Evolutionary conservation across 2,888 invertebrate species (phyloP).

Genomic region (Caprella mutica): DNA sequence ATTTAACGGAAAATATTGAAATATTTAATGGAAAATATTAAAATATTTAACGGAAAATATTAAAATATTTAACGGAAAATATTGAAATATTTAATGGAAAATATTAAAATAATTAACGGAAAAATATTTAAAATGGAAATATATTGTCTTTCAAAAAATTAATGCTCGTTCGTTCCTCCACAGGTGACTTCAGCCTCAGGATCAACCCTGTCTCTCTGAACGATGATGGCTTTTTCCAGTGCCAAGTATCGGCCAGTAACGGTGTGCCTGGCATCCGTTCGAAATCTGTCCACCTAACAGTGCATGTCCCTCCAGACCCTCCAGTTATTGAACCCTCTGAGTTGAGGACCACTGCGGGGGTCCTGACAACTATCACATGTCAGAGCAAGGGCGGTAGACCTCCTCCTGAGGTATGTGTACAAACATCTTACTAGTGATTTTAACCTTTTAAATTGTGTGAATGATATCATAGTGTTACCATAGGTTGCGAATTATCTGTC

Average conservation of each 20-base stretch:
- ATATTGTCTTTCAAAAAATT: no score
- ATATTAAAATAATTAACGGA: no score
- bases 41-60: no score
- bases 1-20: no score
- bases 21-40: no score
- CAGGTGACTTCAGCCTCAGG: conserved; percentile 83
- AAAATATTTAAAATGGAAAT: no score
- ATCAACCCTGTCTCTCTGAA: conserved; percentile 79
- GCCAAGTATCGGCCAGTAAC: conserved; percentile 71
- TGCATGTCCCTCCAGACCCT: conserved; percentile 78
- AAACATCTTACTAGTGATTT: background rate
- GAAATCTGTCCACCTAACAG: conserved; percentile 60
- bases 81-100: no score
- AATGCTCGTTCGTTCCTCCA: no score
- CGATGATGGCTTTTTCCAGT: conserved; percentile 86
- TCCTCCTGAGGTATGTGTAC: conserved; percentile 27
- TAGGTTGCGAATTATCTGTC: background rate
- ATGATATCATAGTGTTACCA: background rate
- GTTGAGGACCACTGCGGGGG: conserved; percentile 45
- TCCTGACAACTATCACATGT: conserved; percentile 59
- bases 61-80: no score
- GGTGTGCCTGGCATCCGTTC: conserved; percentile 51
- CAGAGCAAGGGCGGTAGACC: conserved; percentile 28
- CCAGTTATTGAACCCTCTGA: conserved; percentile 61
- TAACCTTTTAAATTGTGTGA: background rate